Base-by-base conservation (phyloP, 2,797 vertebrate species). In the Acestrorhynchus altus region DNA sequence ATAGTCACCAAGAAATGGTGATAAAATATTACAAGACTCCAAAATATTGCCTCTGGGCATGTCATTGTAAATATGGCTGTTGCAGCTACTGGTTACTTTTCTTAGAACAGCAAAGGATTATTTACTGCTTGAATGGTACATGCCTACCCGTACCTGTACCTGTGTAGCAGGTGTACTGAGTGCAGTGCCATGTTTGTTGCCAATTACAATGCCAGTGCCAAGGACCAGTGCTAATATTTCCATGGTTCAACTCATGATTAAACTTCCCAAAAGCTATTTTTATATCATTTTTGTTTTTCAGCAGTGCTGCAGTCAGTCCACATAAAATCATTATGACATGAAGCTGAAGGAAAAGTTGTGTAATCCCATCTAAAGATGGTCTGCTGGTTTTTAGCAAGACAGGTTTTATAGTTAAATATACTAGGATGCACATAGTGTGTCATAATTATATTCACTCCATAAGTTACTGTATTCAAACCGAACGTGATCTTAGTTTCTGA, bases 81-180 rank as follows among this genome's bases (percentile, higher is more conserved):
- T 65, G 47, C 46, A 63, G 15, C 26, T 63, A 28, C 20, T 51
- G 18, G 31, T 39, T 65, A 60, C 47, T 65, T 20, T 64, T 74
- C 31, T 20, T 12, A 15, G 12, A 40, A 12, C 28, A 54, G 31
- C 49, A 70, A 40, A 39, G 44, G 11, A 49, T 69, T 20, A 13
- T 35, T 5, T 39, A 39, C 47, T 54, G 40, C 31, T 20, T 40
- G 11, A 28, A 40, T 40, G 28, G 18, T 52, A 54, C 18, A 4
- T 46, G 31, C 49, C 20, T 24, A 24, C 15, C 20, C 10, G 10
- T 15, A 11, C 18, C 4, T 22, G 18, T 51, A 15, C 26, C 52
- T 28, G 39, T 31, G n/a, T 35, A 69, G 20, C 16, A 31, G 8
- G 11, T 66, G 40, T 10, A 46, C 26, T 35, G 31, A 35, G 64